A percentile compares a stretch with the other conserved stretches of the same genome.
These are phyloP conservation scores for Arctia plantaginis DNA, from an alignment of 2,888 invertebrate species.

Conservation along the genomic window DNA sequence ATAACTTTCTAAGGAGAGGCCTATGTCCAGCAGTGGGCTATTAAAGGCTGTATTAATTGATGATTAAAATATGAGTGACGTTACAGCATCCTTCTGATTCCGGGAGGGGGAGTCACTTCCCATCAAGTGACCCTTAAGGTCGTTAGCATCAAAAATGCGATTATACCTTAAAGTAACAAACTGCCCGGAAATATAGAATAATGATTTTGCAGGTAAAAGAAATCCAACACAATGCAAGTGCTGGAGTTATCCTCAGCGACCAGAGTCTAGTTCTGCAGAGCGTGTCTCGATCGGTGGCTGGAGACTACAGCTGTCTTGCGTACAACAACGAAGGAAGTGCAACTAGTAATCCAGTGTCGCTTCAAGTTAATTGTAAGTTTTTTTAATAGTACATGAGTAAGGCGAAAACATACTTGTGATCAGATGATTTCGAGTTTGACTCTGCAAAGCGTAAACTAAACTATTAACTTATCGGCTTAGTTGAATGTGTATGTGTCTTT, in stretches of 20 bases:
- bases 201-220: conserved; percentile 87
- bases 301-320: conserved; percentile 95
- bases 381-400: conserved; percentile 1
- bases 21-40: no score
- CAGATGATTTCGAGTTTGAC: no score
- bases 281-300: conserved; percentile 91
- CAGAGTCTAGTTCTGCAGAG: conserved; percentile 96
- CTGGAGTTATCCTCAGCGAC: conserved; percentile 94
- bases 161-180: no score
- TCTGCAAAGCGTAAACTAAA: no score
- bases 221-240: conserved; percentile 92
- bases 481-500: conserved; percentile 15
- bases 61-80: no score
- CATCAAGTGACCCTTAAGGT: no score
- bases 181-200: background rate
- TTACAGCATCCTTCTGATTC: no score
- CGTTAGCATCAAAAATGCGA: no score
- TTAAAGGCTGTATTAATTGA: no score
- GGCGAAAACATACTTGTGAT: no score
- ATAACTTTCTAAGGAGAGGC: no score
- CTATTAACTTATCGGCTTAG: conserved; percentile 7
- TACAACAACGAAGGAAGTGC: conserved; percentile 96
- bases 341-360: conserved; percentile 93
- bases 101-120: no score
- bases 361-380: conserved; percentile 95